These are phyloP conservation scores for Erannis defoliaria DNA, from an alignment of 2,888 invertebrate genomes.

Conservation along the genomic window DNA sequence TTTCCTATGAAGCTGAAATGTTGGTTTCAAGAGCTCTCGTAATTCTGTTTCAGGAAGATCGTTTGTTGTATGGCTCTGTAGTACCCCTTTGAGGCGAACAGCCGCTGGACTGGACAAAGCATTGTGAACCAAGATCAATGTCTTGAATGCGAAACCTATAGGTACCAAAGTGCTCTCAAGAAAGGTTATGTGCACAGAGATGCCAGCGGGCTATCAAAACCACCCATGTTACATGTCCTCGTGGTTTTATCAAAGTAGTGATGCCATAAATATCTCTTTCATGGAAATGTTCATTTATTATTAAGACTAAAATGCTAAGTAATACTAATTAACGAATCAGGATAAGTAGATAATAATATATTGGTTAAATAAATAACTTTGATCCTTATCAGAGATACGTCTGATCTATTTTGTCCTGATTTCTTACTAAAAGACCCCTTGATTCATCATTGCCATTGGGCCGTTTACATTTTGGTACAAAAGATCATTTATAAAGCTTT, in stretches of 20 bases:
- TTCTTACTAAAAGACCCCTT: no score
- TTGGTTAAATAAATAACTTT: no score
- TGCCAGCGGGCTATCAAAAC: slow-evolving; percentile 54
- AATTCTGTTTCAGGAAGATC: slow-evolving; percentile 66
- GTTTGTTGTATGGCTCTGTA: slow-evolving; percentile 64
- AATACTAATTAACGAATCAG: no score
- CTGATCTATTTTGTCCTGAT: no score
- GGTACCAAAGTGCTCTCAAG: slow-evolving; percentile 57
- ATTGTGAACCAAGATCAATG: slow-evolving; percentile 76
- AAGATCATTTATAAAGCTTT: no score
- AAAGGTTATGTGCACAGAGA: slow-evolving; percentile 59
- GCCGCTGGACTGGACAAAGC: slow-evolving; percentile 72
- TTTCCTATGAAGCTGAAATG: slow-evolving; percentile 3
- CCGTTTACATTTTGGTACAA: no score
- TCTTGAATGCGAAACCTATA: slow-evolving; percentile 62
- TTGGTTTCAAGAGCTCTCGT: slow-evolving; percentile 18
- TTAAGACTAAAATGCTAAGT: not conserved
- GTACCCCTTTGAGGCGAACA: slow-evolving; percentile 66
- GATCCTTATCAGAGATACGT: no score
- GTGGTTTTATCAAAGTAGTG: slow-evolving; percentile 10
- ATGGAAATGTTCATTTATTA: not conserved
- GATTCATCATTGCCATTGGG: no score
- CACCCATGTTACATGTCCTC: slow-evolving; percentile 52
- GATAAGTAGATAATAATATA: no score
- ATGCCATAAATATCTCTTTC: not conserved